Base-by-base conservation (phyloP, 2,113 vertebrate genomes). In the Phasianus colchicus region DNA sequence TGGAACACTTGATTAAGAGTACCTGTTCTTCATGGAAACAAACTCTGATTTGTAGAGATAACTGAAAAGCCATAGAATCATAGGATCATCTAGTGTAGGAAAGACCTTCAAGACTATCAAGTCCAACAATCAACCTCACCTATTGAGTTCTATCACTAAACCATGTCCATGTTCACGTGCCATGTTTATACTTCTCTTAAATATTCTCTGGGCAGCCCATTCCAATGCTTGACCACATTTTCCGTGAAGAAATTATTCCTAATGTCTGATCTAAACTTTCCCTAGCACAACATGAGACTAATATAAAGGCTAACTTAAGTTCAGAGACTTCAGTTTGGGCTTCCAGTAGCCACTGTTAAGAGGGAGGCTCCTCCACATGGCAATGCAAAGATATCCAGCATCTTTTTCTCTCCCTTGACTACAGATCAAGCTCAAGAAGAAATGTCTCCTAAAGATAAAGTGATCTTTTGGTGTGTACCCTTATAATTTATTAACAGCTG, bases 401-500 rank as follows among this genome's bases (percentile, higher is more conserved):
- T 18, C 21, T 45, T 60, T 34, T 55, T 91, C 42, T 27, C 14
- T 55, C 30, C 13, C 29, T 81, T 48, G 20, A 30, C 42, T 61
- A 25, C 22, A 11, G 34, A 63, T 36, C 22, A 38, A 67, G 9
- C 17, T 58, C 21, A 40, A 45, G 27, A 88, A 83, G n/a, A 77
- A 81, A 93, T 48, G 6, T 38, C 16, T 77, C 22, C 1, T 14
- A 63, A 78, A 1, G 4, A 34, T 74, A 74, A 83, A 48, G 48
- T 11, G 58, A 38, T 15, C 45, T 64, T 52, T 64, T 14, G 50
- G 50, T 77, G 18, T 66, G 15, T 24, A 27, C 2, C 24, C 55
- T 50, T 71, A 80, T 80, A 70, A 86, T 76, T 95, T 88, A 77
- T 24, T n/a, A 76, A 52, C 54, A 90, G 21, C 20, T 71, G n/a